A percentile compares a stretch with the other conserved stretches of the same genome.
Evolutionary conservation across 2,888 invertebrate species (phyloP).

Genomic region (Lithodes maja): DNA sequence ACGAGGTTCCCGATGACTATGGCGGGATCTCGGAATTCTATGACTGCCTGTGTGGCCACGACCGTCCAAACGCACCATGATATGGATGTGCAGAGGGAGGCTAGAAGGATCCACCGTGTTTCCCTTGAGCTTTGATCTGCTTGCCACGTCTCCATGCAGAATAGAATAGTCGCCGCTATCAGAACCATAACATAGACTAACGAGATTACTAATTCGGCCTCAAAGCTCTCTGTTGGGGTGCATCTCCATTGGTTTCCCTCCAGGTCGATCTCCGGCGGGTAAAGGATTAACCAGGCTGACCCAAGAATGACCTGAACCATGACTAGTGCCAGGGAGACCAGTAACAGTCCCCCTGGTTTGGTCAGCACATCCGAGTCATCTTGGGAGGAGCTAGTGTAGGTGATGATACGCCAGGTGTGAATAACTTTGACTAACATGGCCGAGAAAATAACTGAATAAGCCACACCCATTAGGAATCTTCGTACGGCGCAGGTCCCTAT

Average conservation of each 20-base stretch:
- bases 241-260: conserved; percentile 72
- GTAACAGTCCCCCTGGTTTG: conserved; percentile 74
- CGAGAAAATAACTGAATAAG: conserved; percentile 75
- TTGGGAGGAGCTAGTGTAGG: conserved; percentile 72
- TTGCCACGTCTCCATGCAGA: conserved; percentile 74
- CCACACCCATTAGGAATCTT: conserved; percentile 75
- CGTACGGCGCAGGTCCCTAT: conserved; percentile 75
- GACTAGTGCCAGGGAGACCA: conserved; percentile 74
- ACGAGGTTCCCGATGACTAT: conserved; percentile 75
- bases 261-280: conserved; percentile 73
- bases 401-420: conserved; percentile 74
- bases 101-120: conserved; percentile 75
- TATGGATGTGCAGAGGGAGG: conserved; percentile 73
- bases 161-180: conserved; percentile 74
- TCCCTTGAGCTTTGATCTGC: conserved; percentile 75
- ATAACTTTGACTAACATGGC: conserved; percentile 76
- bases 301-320: conserved; percentile 75
- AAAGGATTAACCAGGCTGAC: conserved; percentile 75
- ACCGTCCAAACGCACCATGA: conserved; percentile 75
- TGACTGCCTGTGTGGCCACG: conserved; percentile 73
- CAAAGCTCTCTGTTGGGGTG: conserved; percentile 74
- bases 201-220: conserved; percentile 75
- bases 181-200: conserved; percentile 75
- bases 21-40: conserved; percentile 74
- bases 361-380: conserved; percentile 73